Evolutionary conservation across 2,888 invertebrate genomes (phyloP).

Genomic region (Dromius quadrimaculatus): DNA sequence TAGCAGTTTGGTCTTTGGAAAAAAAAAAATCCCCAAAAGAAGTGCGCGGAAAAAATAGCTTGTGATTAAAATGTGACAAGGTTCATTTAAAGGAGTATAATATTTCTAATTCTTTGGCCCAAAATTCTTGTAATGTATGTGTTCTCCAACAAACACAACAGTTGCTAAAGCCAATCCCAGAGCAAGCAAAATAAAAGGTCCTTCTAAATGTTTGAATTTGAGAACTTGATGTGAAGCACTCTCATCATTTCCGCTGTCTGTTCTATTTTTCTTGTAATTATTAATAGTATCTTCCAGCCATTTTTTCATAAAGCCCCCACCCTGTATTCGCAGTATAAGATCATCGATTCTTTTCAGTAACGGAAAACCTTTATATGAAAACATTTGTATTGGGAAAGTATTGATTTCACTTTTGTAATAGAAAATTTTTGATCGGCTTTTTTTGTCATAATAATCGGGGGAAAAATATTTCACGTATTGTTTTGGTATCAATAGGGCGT

Average conservation of each 20-base stretch:
- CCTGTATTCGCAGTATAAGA: slow-evolving; percentile 12
- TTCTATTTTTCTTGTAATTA: not conserved
- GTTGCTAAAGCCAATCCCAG: slow-evolving; percentile 18
- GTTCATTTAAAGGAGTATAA: too few species aligned
- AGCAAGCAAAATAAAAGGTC: slow-evolving; percentile 26
- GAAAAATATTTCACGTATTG: slow-evolving; percentile 28
- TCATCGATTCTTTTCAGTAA: slow-evolving; percentile 63
- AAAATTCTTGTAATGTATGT: too few species aligned
- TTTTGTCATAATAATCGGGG: slow-evolving; percentile 3
- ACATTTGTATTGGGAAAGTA: slow-evolving; percentile 8
- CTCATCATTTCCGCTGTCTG: not conserved
- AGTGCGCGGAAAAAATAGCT: too few species aligned
- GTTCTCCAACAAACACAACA: slow-evolving; percentile 21
- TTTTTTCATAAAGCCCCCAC: slow-evolving; percentile 28
- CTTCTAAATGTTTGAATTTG: slow-evolving; percentile 35
- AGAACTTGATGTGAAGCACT: slow-evolving; percentile 4
- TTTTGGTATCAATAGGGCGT: slow-evolving; percentile 54
- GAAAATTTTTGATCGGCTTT: slow-evolving; percentile 5
- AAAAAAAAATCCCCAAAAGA: too few species aligned
- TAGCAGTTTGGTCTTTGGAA: too few species aligned
- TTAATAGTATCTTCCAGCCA: slow-evolving; percentile 8
- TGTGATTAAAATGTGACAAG: too few species aligned
- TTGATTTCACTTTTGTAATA: slow-evolving; percentile 25
- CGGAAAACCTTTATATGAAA: slow-evolving; percentile 20
- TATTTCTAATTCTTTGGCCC: slow-evolving; percentile 58